phyloP scores from a whole-genome alignment of 2,113 vertebrate genomes.

The Marcusenius ussheri region DNA sequence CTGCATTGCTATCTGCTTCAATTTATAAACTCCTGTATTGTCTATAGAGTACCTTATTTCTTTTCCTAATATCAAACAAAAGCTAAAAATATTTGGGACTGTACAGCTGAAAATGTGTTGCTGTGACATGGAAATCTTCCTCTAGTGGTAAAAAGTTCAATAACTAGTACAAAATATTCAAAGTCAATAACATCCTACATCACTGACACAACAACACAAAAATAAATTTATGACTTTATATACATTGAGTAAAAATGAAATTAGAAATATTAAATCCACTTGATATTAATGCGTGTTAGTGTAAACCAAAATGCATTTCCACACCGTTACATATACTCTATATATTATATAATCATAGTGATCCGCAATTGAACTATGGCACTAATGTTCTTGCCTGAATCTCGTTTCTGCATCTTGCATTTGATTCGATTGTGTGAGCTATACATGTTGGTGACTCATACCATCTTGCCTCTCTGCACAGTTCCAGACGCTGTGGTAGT shows the following conservation, averaged over 20 bases:
- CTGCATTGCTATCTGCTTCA: neutral
- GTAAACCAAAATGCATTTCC: neutral
- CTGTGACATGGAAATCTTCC: neutral
- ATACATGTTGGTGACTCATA: neutral
- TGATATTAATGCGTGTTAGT: neutral
- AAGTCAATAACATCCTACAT: neutral
- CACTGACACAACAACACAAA: neutral
- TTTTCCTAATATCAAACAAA: neutral
- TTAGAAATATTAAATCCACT: neutral
- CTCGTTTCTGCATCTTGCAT: neutral
- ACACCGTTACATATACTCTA: neutral
- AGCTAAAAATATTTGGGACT: neutral
- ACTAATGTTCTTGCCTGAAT: neutral
- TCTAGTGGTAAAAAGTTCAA: neutral
- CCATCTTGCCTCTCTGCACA: constrained; percentile 56
- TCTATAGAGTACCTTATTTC: neutral
- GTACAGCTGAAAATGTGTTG: neutral
- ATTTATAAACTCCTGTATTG: neutral
- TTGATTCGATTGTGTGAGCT: neutral
- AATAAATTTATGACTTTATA: neutral
- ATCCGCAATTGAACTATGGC: neutral
- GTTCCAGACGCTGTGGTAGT: constrained; percentile 70
- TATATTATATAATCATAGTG: neutral
- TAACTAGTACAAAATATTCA: neutral
- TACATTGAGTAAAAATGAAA: neutral